phyloP scores from a whole-genome alignment of 2,888 invertebrate species.

The Artemia sinica region DNA sequence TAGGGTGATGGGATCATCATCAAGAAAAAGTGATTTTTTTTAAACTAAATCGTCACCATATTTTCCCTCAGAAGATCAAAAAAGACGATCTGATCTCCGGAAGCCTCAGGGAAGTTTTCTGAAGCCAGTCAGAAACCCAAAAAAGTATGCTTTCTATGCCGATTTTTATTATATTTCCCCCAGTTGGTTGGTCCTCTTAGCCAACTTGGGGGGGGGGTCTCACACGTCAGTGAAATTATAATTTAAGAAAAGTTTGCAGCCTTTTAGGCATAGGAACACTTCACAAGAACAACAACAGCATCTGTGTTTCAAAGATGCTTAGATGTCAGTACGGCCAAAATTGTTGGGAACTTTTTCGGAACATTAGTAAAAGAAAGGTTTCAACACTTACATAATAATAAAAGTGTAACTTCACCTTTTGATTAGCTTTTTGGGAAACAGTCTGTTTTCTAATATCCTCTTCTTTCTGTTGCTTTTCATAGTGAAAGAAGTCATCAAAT shows the following conservation, averaged over 20 bases:
- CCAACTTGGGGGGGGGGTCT: too few relatives aligned
- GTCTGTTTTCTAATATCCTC: slow-evolving; percentile 47
- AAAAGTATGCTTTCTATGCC: too few relatives aligned
- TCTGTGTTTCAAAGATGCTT: not conserved
- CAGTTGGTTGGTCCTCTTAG: too few relatives aligned
- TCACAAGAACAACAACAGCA: not conserved
- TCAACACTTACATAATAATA: not conserved
- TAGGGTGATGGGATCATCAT: too few relatives aligned
- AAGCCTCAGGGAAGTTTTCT: too few relatives aligned
- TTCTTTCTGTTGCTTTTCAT: slow-evolving; percentile 85
- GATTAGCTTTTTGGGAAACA: slow-evolving; percentile 21
- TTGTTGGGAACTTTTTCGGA: not conserved
- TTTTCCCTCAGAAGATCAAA: too few relatives aligned
- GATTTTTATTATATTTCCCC: too few relatives aligned
- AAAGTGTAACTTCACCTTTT: not conserved
- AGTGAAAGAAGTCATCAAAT: slow-evolving; percentile 94
- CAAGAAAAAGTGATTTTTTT: too few relatives aligned
- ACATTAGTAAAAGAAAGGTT: not conserved
- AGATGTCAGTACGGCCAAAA: not conserved
- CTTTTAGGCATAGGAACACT: not conserved
- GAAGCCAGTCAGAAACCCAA: too few relatives aligned
- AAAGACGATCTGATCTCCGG: too few relatives aligned
- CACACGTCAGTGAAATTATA: too few relatives aligned
- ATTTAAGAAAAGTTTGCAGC: not conserved
- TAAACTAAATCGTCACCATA: too few relatives aligned